Evolutionary conservation across 2,888 invertebrate genomes (phyloP).

Genomic region (Ormyrus labotus): DNA sequence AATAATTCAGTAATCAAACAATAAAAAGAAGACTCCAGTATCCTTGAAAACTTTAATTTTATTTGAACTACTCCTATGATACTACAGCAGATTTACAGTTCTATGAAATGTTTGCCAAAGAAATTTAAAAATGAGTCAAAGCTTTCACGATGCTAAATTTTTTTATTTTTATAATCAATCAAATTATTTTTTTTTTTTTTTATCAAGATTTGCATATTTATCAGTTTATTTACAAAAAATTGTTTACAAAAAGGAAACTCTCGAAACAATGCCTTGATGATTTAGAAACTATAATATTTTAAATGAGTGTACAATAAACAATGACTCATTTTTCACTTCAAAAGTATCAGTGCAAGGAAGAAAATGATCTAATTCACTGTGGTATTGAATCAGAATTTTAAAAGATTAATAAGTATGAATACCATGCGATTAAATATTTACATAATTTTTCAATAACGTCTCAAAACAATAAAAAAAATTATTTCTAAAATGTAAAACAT

Average conservation of each 20-base stretch:
- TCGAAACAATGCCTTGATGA: neutral
- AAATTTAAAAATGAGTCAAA: conserved; percentile 11
- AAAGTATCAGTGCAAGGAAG: conserved; percentile 15
- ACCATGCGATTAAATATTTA: conserved; percentile 35
- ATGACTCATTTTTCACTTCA: conserved; percentile 22
- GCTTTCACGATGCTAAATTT: too few species aligned
- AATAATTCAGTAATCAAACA: too few species aligned
- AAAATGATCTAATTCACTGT: conserved; percentile 11
- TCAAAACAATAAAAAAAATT: conserved; percentile 5
- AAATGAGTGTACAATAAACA: neutral
- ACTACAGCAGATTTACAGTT: conserved; percentile 5
- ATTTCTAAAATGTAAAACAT: neutral
- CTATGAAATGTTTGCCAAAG: conserved; percentile 1
- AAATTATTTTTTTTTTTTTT: neutral
- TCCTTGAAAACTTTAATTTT: neutral
- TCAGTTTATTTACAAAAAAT: neutral
- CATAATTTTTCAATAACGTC: conserved; percentile 25
- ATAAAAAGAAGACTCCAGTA: neutral
- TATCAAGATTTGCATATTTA: too few species aligned
- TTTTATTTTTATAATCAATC: neutral
- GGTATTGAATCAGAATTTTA: neutral
- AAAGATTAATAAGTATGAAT: conserved; percentile 11
- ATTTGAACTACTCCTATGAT: neutral
- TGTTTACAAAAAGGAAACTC: neutral
- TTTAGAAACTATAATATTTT: too few species aligned